Base-by-base conservation (phyloP, 2,888 invertebrate genomes). In the Zeuzera pyrina region DNA sequence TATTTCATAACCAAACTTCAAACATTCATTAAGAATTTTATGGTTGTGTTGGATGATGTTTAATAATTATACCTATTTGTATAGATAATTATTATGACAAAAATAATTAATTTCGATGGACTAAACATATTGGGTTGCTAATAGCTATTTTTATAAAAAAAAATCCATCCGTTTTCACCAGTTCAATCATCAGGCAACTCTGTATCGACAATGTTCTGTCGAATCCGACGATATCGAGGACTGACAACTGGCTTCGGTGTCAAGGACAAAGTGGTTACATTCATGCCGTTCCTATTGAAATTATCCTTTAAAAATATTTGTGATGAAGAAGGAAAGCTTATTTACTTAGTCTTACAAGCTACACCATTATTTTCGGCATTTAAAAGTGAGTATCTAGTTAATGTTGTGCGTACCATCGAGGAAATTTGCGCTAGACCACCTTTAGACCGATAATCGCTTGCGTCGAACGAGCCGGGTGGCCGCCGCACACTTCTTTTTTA, bases 281-380 rank as follows among this genome's bases (percentile, higher is more conserved):
- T 89, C 57, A 84, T 88, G 59, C 92, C 94, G 0, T 94, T 92
- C 57, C 85, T 89, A 26, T 72, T 94, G 32, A 89, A 88, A 8
- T 69, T 93, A 30, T 87, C 87, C 2, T 89, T 94, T 45, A 88
- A 89, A 43, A 88, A 90, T 40, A 71, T 87, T 0, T 73, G 62
- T 2, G 85, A 87, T 26, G 74, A 84, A 3, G 64, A 74, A 1
- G 63, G 66, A 2, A 83, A 84, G 36, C 84, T 85, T 10, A 85
- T 87, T 52, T 87, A 89, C 50, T 65, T 91, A 15, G 86, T 93
- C 24, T 87, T 94, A 36, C 88, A 89, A 33, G 94, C 93, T 1
- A 87, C 88, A 2, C 89, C 90, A 1, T 87, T 94, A 15, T 85
- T 81, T 46, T 90, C 94, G 5, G 89, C 91, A 8, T 95, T 92